Percentiles rank a stretch among this genome's conserved stretches.
phyloP scores from a whole-genome alignment of 2,113 vertebrate species.

The Capreolus pygargus region DNA sequence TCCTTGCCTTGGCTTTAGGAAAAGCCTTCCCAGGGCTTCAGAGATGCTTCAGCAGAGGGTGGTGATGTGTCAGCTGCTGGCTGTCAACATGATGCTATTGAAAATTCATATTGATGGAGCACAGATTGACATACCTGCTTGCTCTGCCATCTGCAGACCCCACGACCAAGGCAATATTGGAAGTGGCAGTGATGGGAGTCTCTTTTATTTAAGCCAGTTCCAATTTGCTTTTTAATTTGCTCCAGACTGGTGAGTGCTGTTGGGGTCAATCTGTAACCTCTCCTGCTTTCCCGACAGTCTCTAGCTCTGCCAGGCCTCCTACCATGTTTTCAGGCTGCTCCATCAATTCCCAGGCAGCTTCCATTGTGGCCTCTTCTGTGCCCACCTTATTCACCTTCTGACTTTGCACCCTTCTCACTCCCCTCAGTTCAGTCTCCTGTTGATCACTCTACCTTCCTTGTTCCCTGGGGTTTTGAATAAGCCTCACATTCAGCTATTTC shows the following conservation, averaged over 20 bases:
- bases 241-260: not conserved
- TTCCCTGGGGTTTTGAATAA: not conserved
- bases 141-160: slow-evolving; percentile 51
- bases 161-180: not conserved
- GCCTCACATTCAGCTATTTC: not conserved
- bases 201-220: not conserved
- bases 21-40: not conserved
- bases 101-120: slow-evolving; percentile 19
- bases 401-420: not conserved
- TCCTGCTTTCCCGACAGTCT: not conserved
- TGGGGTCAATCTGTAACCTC: not conserved
- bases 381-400: not conserved
- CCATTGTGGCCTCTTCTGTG: accelerated
- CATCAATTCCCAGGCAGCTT: not conserved
- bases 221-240: slow-evolving; percentile 55
- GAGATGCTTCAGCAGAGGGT: not conserved
- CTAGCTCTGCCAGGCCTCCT: not conserved
- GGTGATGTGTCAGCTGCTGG: slow-evolving; percentile 4
- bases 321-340: not conserved
- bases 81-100: slow-evolving; percentile 18
- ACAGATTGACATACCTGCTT: not conserved
- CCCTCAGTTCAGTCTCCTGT: not conserved
- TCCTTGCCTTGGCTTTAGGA: not conserved
- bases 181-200: not conserved
- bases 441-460: accelerated